Percentiles rank a stretch among this genome's conserved stretches.
These are phyloP conservation scores for Cygnus olor DNA, from an alignment of 2,797 vertebrate species.

Conservation along the genomic window DNA sequence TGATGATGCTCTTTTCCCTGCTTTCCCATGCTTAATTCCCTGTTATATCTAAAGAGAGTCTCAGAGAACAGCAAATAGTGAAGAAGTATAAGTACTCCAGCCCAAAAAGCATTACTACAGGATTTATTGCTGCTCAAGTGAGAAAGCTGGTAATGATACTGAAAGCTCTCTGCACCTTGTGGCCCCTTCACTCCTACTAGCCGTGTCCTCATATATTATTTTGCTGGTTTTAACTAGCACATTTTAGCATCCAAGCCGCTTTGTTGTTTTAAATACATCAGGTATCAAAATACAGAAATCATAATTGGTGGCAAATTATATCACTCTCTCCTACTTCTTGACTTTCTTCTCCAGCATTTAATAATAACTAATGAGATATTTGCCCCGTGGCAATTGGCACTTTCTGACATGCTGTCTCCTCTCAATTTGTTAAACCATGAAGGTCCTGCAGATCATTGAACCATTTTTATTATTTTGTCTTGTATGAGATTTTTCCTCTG, in stretches of 20 bases:
- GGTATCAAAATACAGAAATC: neutral
- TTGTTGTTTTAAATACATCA: neutral
- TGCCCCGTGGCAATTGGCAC: neutral
- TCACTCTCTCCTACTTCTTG: fast-evolving
- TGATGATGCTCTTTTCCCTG: neutral
- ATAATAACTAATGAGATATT: neutral
- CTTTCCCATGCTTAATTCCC: neutral
- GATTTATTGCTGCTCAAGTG: neutral
- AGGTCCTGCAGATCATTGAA: neutral
- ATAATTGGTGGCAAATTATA: neutral
- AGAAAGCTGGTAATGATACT: neutral
- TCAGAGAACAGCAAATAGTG: neutral
- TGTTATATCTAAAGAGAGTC: neutral
- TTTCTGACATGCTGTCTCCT: neutral
- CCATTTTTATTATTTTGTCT: neutral
- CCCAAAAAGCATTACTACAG: neutral
- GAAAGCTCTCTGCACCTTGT: neutral
- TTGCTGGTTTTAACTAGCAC: neutral
- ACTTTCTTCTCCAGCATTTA: neutral
- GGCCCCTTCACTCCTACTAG: neutral
- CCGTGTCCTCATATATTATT: neutral
- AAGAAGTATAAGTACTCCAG: neutral
- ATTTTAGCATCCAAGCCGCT: neutral
- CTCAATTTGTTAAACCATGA: neutral
- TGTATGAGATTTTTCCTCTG: too few relatives aligned